Conservation (phyloP, 2,888 invertebrate genomes). For the Limnephilus marmoratus region DNA sequence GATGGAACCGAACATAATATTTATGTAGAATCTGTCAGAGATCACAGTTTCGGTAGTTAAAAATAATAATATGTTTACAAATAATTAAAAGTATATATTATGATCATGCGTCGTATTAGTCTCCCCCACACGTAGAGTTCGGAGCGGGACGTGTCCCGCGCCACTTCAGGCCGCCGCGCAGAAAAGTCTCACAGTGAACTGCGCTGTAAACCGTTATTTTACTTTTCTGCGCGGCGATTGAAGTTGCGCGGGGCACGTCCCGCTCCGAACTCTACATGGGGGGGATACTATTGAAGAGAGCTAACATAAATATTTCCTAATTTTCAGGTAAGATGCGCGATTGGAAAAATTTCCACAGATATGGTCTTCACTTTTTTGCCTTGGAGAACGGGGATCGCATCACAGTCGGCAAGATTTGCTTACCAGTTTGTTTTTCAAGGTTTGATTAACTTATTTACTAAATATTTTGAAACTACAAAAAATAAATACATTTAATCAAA, state of each 20-base stretch:
- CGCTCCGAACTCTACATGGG: too few relatives aligned
- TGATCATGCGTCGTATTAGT: background rate
- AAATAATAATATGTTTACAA: background rate
- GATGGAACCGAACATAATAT: constrained; percentile 75
- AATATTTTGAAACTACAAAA: background rate
- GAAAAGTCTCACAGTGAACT: too few relatives aligned
- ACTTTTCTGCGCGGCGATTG: too few relatives aligned
- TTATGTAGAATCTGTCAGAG: constrained; percentile 80
- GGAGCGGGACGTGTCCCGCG: too few relatives aligned
- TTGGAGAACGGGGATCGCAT: constrained; percentile 84
- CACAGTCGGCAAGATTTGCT: constrained; percentile 81
- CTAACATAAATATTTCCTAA: background rate
- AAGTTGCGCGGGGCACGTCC: too few relatives aligned
- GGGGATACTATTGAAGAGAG: background rate
- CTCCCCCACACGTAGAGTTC: too few relatives aligned
- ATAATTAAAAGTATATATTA: background rate
- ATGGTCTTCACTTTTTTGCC: constrained; percentile 83
- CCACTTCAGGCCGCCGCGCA: too few relatives aligned
- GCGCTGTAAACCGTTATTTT: too few relatives aligned
- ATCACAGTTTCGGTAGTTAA: constrained; percentile 81
- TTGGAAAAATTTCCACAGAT: constrained; percentile 83
- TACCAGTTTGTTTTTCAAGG: constrained; percentile 80
- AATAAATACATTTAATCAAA: background rate
- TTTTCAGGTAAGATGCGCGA: constrained; percentile 77
- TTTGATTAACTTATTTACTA: constrained; percentile 69